Evolutionary conservation across 2,888 invertebrate species (phyloP).

Genomic region (Drosophila borborema): DNA sequence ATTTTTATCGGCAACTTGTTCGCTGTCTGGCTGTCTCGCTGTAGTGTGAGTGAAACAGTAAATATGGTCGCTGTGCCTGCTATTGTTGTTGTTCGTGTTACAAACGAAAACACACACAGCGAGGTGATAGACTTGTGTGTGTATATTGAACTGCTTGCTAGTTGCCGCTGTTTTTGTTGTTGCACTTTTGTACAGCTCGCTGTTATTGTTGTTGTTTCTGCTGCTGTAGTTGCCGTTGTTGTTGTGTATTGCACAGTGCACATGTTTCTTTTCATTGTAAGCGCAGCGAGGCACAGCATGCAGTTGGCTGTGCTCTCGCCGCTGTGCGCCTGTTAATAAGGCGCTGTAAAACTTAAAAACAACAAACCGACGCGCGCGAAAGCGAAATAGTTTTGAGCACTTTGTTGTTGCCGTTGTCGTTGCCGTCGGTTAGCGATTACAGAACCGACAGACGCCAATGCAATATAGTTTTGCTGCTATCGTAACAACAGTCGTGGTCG

Average conservation of each 20-base stretch:
- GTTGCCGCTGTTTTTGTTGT: slow-evolving; percentile 38
- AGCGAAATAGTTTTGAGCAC: slow-evolving; percentile 48
- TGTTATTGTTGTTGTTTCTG: slow-evolving; percentile 30
- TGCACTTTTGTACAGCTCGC: slow-evolving; percentile 57
- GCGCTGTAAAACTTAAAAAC: slow-evolving; percentile 83
- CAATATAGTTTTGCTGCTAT: slow-evolving; percentile 43
- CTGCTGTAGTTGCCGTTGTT: slow-evolving; percentile 17
- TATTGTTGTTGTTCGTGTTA: slow-evolving; percentile 31
- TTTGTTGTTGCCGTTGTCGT: slow-evolving; percentile 19
- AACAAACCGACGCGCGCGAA: slow-evolving; percentile 76
- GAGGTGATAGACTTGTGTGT: slow-evolving; percentile 38
- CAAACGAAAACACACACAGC: slow-evolving; percentile 37
- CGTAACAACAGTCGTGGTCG: slow-evolving; percentile 11
- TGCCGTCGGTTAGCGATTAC: slow-evolving; percentile 34
- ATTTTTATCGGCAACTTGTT: slow-evolving; percentile 62
- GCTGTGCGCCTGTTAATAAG: slow-evolving; percentile 81
- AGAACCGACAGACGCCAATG: slow-evolving; percentile 30
- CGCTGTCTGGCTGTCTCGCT: slow-evolving; percentile 8
- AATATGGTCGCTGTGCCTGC: slow-evolving; percentile 11
- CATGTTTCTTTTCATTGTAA: slow-evolving; percentile 68
- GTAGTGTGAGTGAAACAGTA: slow-evolving; percentile 53
- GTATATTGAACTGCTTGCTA: slow-evolving; percentile 62
- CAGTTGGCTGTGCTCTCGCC: slow-evolving; percentile 48
- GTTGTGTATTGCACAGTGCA: slow-evolving; percentile 51
- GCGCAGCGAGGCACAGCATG: slow-evolving; percentile 45